Evolutionary conservation across 2,797 vertebrate species (phyloP).

Genomic region (Telmatherina bonti): DNA sequence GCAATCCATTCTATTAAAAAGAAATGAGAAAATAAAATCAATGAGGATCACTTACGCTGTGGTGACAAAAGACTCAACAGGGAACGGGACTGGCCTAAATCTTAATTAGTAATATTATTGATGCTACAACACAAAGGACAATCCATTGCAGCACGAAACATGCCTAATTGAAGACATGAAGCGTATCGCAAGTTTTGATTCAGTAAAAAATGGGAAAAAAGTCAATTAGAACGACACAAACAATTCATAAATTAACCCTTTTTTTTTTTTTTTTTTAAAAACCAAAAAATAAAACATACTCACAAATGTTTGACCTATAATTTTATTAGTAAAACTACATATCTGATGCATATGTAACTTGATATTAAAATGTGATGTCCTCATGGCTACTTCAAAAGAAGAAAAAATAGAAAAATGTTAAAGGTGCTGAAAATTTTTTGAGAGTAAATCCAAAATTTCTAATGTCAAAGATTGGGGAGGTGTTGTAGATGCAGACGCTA

Average conservation of each 20-base stretch:
- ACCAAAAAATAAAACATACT: not conserved
- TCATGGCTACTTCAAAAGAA: too few species aligned
- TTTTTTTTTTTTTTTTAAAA: too few species aligned
- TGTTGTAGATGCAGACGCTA: too few species aligned
- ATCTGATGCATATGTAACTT: too few species aligned
- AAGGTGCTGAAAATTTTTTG: too few species aligned
- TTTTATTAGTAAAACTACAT: not conserved
- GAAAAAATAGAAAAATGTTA: too few species aligned
- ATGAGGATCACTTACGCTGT: constrained; percentile 76
- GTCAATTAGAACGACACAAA: not conserved
- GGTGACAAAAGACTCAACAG: constrained; percentile 74
- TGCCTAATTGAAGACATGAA: constrained; percentile 35
- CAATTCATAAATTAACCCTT: too few species aligned
- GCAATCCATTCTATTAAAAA: constrained; percentile 72
- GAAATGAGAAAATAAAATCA: constrained; percentile 78
- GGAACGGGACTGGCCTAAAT: constrained; percentile 73
- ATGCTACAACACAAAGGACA: constrained; percentile 65
- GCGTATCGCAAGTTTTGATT: constrained; percentile 7
- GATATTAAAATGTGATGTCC: too few species aligned
- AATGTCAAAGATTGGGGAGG: too few species aligned
- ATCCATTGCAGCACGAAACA: constrained; percentile 35
- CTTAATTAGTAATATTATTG: constrained; percentile 80
- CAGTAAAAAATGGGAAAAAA: constrained; percentile 8
- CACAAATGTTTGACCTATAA: not conserved
- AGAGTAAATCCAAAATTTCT: too few species aligned